Conservation (phyloP, 1,140 invertebrate genomes). For the Drosophila lacertosa region DNA sequence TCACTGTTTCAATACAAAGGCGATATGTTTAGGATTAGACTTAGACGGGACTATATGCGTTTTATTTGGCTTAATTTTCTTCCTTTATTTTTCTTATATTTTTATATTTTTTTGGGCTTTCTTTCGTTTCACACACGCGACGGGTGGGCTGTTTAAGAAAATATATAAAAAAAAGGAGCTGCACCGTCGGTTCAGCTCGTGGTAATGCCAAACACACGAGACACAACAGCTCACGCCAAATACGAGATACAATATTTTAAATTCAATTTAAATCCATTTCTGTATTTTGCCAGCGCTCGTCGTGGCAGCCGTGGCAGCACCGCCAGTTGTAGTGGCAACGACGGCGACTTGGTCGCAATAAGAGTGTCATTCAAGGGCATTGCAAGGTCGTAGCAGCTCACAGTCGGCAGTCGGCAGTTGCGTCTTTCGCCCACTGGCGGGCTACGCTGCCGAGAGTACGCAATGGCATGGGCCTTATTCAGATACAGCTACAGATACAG, state of each 20-base stretch:
- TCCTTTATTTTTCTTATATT: background rate
- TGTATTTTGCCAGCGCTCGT: constrained; percentile 65
- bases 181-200: constrained; percentile 4
- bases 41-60: background rate
- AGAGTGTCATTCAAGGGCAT: constrained; percentile 84
- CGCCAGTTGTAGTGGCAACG: constrained; percentile 72
- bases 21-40: constrained; percentile 37
- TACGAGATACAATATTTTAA: constrained; percentile 34
- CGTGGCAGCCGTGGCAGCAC: constrained; percentile 74
- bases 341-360: constrained; percentile 78
- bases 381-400: constrained; percentile 79
- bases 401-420: constrained; percentile 50
- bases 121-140: constrained; percentile 30
- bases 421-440: constrained; percentile 70
- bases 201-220: constrained; percentile 15
- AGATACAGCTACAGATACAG: constrained; percentile 73
- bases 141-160: background rate
- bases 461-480: constrained; percentile 42
- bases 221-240: constrained; percentile 28
- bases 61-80: constrained; percentile 17
- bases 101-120: constrained; percentile 15
- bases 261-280: constrained; percentile 48
- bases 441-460: constrained; percentile 59
- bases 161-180: constrained; percentile 20
- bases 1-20: constrained; percentile 16